Percentiles rank a stretch among this genome's conserved stretches.
Evolutionary conservation across 1,140 invertebrate species (phyloP).

Genomic region (Ladona fulva): DNA sequence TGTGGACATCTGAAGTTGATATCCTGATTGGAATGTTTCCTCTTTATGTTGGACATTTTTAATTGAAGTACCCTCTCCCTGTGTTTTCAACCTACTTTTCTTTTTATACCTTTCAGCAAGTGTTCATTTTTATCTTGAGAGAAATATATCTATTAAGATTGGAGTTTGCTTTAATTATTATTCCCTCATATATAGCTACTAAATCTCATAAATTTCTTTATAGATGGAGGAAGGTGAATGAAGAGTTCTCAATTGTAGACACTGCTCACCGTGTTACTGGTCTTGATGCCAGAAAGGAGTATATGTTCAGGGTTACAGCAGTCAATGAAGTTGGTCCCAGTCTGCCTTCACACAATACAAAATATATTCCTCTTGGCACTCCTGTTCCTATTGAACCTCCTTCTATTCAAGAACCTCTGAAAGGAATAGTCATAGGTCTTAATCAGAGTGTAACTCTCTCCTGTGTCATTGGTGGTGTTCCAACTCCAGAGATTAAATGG

Average conservation of each 20-base stretch:
- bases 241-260: constrained; percentile 46
- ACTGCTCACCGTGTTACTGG: constrained; percentile 54
- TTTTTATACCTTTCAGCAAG: no score
- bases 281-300: constrained; percentile 59
- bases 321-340: constrained; percentile 64
- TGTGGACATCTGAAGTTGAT: no score
- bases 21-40: no score
- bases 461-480: constrained; percentile 71
- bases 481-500: constrained; percentile 77
- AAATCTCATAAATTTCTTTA: no score
- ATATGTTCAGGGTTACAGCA: constrained; percentile 65
- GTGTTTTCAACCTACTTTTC: no score
- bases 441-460: constrained; percentile 54
- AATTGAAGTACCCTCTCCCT: no score
- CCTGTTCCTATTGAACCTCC: constrained; percentile 44
- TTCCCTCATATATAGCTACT: no score
- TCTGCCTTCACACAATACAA: constrained; percentile 45
- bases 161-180: no score
- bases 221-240: constrained; percentile 56
- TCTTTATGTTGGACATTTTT: no score
- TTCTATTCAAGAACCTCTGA: constrained; percentile 50
- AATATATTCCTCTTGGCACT: constrained; percentile 46
- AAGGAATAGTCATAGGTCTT: constrained; percentile 45
- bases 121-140: no score
- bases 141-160: no score